Conservation (phyloP, 2,888 invertebrate genomes). For the Tipula vernalis region DNA sequence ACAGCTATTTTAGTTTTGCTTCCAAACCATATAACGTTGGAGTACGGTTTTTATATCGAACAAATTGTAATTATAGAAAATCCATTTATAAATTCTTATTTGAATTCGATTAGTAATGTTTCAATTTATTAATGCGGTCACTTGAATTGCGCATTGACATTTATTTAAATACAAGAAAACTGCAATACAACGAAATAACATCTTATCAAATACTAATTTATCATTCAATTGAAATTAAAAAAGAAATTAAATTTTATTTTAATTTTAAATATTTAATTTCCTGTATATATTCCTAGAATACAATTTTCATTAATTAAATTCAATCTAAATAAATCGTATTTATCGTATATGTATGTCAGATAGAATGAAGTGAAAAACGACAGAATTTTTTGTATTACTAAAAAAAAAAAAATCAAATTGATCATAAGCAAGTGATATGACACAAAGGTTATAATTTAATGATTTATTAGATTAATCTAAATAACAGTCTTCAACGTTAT, state of each 20-base stretch:
- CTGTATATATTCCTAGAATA: background rate
- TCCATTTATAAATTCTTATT: background rate
- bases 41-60: no score
- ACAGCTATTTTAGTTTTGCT: no score
- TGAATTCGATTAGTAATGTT: background rate
- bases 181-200: background rate
- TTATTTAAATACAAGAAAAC: background rate
- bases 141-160: background rate
- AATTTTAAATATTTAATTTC: slow-evolving; percentile 4
- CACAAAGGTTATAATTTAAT: background rate
- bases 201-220: background rate
- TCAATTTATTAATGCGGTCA: background rate
- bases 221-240: background rate
- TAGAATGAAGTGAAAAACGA: background rate
- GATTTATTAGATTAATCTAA: background rate
- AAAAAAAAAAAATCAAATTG: background rate
- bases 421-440: background rate
- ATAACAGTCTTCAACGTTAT: background rate
- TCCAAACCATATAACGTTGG: no score
- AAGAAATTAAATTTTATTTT: background rate
- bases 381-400: background rate
- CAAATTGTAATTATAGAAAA: background rate
- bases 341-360: background rate
- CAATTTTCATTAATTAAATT: background rate
- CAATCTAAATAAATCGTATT: background rate